These are phyloP conservation scores for Spicauda simplicius DNA, from an alignment of 2,888 invertebrate species.

Conservation along the genomic window DNA sequence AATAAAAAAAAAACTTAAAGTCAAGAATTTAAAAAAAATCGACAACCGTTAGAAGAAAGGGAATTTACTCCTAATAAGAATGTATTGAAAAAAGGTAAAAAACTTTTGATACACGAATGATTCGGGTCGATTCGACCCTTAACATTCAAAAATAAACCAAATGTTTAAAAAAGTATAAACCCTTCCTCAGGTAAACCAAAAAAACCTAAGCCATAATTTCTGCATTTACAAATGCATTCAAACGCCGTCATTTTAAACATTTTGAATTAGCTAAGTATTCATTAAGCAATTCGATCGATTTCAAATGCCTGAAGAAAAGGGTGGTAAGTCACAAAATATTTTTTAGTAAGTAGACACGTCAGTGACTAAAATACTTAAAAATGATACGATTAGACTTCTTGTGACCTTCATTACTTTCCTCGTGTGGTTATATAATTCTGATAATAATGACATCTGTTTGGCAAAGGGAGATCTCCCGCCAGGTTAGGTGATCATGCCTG, in stretches of 20 bases:
- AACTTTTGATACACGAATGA: neutral
- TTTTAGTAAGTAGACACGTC: too few species aligned
- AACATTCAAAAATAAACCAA: neutral
- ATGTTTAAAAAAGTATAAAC: too few species aligned
- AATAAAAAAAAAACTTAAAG: too few species aligned
- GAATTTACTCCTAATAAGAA: neutral
- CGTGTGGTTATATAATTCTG: too few species aligned
- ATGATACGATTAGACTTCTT: too few species aligned
- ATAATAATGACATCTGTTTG: too few species aligned
- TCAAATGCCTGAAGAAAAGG: neutral
- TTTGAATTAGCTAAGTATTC: slow-evolving; percentile 53
- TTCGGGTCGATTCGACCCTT: neutral
- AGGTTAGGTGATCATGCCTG: too few species aligned
- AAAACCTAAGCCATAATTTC: slow-evolving; percentile 35
- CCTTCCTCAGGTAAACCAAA: neutral
- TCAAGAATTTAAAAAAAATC: too few species aligned
- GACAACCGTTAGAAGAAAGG: too few species aligned
- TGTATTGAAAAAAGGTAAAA: neutral
- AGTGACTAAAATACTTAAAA: too few species aligned
- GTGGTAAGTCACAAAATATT: slow-evolving; percentile 8
- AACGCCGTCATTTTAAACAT: slow-evolving; percentile 49
- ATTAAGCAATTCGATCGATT: slow-evolving; percentile 21
- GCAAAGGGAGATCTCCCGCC: too few species aligned
- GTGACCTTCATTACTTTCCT: too few species aligned
- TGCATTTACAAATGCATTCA: slow-evolving; percentile 53